These are phyloP conservation scores for Zygaena filipendulae DNA, from an alignment of 2,888 invertebrate species.

Conservation along the genomic window DNA sequence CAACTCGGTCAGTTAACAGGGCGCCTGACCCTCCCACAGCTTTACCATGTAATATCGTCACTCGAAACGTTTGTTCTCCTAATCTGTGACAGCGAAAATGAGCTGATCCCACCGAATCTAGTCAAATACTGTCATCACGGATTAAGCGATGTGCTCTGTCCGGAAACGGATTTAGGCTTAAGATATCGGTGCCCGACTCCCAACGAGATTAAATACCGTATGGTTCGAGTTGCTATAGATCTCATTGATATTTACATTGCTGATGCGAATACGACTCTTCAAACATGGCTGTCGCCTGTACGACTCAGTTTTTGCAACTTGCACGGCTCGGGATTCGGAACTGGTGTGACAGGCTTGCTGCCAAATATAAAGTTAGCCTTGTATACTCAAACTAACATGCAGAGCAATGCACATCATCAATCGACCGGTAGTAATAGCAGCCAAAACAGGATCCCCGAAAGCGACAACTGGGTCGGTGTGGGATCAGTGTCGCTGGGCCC, in stretches of 20 bases:
- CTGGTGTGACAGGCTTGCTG: constrained; percentile 87
- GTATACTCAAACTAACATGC: constrained; percentile 74
- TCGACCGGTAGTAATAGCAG: constrained; percentile 61
- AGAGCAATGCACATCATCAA: constrained; percentile 60
- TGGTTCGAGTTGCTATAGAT: constrained; percentile 90
- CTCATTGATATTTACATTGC: constrained; percentile 91
- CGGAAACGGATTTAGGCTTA: constrained; percentile 74
- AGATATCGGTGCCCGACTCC: constrained; percentile 83
- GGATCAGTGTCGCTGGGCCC: constrained; percentile 93
- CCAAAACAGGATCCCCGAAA: constrained; percentile 40
- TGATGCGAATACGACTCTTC: constrained; percentile 88
- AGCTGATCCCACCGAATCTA: constrained; percentile 83
- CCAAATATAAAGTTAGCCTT: constrained; percentile 75
- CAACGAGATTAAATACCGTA: constrained; percentile 92
- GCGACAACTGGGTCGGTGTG: constrained; percentile 91
- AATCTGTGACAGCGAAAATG: constrained; percentile 90
- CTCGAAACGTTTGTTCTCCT: constrained; percentile 90
- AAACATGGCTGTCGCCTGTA: constrained; percentile 89
- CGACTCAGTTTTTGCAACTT: constrained; percentile 92
- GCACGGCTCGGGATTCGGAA: constrained; percentile 92
- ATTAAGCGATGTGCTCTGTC: constrained; percentile 74
- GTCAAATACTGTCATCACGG: constrained; percentile 84
- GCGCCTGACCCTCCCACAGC: constrained; percentile 87
- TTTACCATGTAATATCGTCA: constrained; percentile 88
- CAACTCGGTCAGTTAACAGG: constrained; percentile 94